Conservation (phyloP, 2,888 invertebrate genomes). For the Anticlea derivata region DNA sequence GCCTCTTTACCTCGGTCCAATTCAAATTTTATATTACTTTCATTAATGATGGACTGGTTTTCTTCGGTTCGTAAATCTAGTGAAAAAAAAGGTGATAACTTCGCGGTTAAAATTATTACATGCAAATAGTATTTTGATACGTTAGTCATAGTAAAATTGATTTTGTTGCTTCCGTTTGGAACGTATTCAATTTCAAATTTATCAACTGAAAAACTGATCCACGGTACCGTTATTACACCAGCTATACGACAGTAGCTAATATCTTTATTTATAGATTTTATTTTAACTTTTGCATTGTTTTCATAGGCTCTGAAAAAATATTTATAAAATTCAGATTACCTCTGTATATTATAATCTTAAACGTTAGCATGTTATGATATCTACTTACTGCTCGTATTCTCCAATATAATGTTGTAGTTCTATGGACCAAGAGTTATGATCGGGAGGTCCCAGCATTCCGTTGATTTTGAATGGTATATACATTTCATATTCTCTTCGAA, state of each 20-base stretch:
- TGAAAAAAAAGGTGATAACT: slow-evolving; percentile 62
- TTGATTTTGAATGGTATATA: slow-evolving; percentile 85
- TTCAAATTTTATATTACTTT: slow-evolving; percentile 65
- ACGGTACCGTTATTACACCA: slow-evolving; percentile 72
- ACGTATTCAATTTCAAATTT: slow-evolving; percentile 66
- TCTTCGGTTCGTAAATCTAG: slow-evolving; percentile 54
- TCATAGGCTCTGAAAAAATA: slow-evolving; percentile 58
- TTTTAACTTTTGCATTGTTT: slow-evolving; percentile 64
- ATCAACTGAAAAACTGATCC: slow-evolving; percentile 66
- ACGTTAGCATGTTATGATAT: too few relatives aligned
- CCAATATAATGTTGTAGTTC: slow-evolving; percentile 65
- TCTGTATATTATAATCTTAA: neutral
- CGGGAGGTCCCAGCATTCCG: slow-evolving; percentile 82
- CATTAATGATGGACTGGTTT: slow-evolving; percentile 49
- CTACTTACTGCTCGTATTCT: slow-evolving; percentile 60
- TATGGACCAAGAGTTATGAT: slow-evolving; percentile 53
- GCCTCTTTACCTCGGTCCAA: slow-evolving; percentile 49
- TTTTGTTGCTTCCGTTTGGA: slow-evolving; percentile 45
- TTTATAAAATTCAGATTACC: neutral
- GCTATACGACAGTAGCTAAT: slow-evolving; percentile 65
- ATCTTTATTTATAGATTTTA: slow-evolving; percentile 63
- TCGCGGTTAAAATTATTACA: slow-evolving; percentile 60
- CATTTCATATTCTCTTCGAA: slow-evolving; percentile 80
- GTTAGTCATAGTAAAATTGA: slow-evolving; percentile 70
- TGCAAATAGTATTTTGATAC: slow-evolving; percentile 65